These are phyloP conservation scores for Brevimyrus niger DNA, from an alignment of 2,113 vertebrate genomes.

Conservation along the genomic window DNA sequence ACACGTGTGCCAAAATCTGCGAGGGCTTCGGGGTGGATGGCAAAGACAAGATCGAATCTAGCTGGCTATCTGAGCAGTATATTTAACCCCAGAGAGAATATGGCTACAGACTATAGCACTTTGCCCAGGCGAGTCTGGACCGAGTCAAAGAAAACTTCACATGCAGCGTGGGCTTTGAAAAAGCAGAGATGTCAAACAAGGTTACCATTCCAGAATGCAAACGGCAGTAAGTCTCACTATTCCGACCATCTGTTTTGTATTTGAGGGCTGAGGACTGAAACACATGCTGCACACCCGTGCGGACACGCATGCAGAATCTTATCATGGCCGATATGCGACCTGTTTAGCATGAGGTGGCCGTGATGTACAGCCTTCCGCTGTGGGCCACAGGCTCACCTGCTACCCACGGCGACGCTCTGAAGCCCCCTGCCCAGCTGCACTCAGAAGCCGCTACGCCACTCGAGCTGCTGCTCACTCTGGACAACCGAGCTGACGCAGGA, in stretches of 20 bases:
- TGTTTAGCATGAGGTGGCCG: neutral
- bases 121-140: neutral
- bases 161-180: neutral
- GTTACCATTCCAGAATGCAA: neutral
- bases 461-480: neutral
- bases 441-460: neutral
- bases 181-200: neutral
- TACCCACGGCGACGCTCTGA: neutral
- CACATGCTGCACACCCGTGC: neutral
- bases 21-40: neutral
- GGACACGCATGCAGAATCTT: neutral
- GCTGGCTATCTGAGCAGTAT: neutral
- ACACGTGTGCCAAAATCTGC: neutral
- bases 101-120: neutral
- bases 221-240: neutral
- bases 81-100: neutral
- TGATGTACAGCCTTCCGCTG: neutral
- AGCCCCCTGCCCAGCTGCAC: neutral
- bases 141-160: constrained; percentile 2
- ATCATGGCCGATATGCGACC: neutral
- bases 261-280: neutral
- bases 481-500: neutral
- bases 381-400: neutral
- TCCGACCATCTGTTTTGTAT: neutral
- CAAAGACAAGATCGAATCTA: neutral